Evolutionary conservation across 1,140 invertebrate genomes (phyloP), one percentile per base, ranked within the genome.

Genomic region (Papilio glaucus): DNA sequence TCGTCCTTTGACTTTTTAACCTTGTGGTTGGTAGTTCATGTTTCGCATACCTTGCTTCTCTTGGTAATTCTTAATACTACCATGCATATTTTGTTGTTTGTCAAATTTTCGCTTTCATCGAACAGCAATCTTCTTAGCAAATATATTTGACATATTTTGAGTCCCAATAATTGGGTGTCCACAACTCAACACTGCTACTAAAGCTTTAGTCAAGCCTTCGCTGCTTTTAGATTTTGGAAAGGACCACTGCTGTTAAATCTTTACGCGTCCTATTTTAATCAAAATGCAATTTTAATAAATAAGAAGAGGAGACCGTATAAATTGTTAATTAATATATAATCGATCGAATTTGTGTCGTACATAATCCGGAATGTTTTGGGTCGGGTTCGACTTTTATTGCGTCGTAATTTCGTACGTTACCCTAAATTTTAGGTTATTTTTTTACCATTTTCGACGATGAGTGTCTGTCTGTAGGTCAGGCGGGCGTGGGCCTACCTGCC

Each of bases 401-500:
- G 49, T 57, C 49, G 49, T 57, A 57, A 57, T 57, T 57, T 57
- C 10, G 49, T 57, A 57, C 49, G 49, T 57, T 57, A 57, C 49
- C 49, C 49, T 57, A 57, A 57, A 13, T 24, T 57, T 57, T 24
- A 57, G 26, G 29, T 39, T 26, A 41, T 68, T 77, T 81, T n/a
- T 86, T 80, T 61, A 78, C 81, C 72, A 72, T 88, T 88, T 89
- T 87, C 72, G 76, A 79, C 75, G 80, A 83, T 85, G 83, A 81
- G 75, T 62, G 76, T 63, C 76, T 73, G 87, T 84, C 85, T 90
- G 88, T 92, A 89, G 90, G 88, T 90, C 87, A 90, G 77, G 63
- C 85, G 85, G 84, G 80, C 85, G 85, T 74, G 80, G 72, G 79
- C 82, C 85, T 89, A 89, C 85, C 87, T 88, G 88, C 80, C 76